Evolutionary conservation across 2,113 vertebrate species (phyloP).

Genomic region (Phrynocephalus versicolor): DNA sequence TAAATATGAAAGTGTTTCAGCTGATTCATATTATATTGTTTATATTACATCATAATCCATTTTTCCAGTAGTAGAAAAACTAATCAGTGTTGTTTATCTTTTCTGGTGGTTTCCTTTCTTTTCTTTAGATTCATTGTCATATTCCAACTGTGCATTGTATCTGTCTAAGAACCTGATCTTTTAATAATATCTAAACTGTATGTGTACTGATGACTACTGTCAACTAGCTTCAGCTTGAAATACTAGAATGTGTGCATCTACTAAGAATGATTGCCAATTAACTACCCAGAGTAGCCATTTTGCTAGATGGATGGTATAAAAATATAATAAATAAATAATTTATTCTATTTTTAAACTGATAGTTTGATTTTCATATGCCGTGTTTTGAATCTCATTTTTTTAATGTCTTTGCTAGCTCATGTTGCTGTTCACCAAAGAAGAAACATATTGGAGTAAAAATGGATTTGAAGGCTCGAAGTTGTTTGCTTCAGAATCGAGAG

Average conservation of each 20-base stretch:
- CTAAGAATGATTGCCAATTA: too few species aligned
- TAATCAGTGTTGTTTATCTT: conserved; percentile 14
- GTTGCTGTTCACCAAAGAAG: conserved; percentile 16
- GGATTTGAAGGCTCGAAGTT: conserved; percentile 86
- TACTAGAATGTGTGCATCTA: background rate
- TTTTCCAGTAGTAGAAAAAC: background rate
- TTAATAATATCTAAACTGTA: background rate
- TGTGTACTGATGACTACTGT: background rate
- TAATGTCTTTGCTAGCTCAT: conserved; percentile 33
- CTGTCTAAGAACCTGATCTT: background rate
- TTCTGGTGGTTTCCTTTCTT: conserved; percentile 15
- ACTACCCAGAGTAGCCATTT: too few species aligned
- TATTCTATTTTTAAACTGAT: background rate
- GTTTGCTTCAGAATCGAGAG: conserved; percentile 80
- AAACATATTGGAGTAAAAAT: conserved; percentile 67
- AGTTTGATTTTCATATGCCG: background rate
- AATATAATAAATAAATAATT: too few species aligned
- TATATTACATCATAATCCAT: background rate
- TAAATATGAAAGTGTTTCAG: background rate
- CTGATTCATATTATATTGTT: background rate
- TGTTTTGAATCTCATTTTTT: conserved; percentile 11
- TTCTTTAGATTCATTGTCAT: conserved; percentile 7
- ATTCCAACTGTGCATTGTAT: background rate
- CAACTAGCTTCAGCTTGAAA: background rate
- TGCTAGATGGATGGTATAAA: too few species aligned